Percentiles rank a stretch among this genome's conserved stretches.
Evolutionary conservation across 35 echinoderm and acorn worm species (phyloP).

Genomic region (Heliocidaris tuberculata): DNA sequence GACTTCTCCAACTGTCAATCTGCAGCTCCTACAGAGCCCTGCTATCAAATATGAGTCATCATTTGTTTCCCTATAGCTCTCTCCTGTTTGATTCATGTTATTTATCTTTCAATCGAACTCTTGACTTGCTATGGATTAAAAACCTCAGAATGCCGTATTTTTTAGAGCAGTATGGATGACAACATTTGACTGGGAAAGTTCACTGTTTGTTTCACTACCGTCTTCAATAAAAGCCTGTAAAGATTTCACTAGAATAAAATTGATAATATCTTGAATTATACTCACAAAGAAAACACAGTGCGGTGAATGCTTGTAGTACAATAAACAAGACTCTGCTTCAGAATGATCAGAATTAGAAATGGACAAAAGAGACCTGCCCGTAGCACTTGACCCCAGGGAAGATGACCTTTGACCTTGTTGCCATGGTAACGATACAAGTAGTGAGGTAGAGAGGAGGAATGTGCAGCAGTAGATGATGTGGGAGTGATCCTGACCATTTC

Average conservation of each 20-base stretch:
- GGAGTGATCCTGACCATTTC: background rate
- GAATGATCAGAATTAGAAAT: background rate
- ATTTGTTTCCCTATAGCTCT: too few relatives aligned
- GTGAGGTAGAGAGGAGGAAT: constrained; percentile 35
- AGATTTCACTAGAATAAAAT: constrained; percentile 16
- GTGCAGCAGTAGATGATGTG: constrained; percentile 59
- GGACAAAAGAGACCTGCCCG: constrained; percentile 47
- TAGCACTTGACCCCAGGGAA: background rate
- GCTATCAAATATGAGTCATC: too few relatives aligned
- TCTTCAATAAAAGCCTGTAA: constrained; percentile 43
- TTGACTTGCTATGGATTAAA: background rate
- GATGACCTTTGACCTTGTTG: constrained; percentile 54
- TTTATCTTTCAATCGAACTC: too few relatives aligned
- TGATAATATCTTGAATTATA: background rate
- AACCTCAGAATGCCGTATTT: background rate
- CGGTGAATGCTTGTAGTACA: constrained; percentile 30
- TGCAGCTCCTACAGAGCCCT: too few relatives aligned
- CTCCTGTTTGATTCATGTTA: too few relatives aligned
- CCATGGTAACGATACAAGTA: constrained; percentile 56
- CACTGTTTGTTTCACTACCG: too few relatives aligned
- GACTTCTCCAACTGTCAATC: too few relatives aligned
- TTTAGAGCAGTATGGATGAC: background rate
- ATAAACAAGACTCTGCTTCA: background rate
- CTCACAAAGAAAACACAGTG: constrained; percentile 76
- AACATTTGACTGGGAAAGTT: too few relatives aligned